These are phyloP conservation scores for Parauchenoglanis ngamensis DNA, from an alignment of 2,797 vertebrate species.

Conservation along the genomic window DNA sequence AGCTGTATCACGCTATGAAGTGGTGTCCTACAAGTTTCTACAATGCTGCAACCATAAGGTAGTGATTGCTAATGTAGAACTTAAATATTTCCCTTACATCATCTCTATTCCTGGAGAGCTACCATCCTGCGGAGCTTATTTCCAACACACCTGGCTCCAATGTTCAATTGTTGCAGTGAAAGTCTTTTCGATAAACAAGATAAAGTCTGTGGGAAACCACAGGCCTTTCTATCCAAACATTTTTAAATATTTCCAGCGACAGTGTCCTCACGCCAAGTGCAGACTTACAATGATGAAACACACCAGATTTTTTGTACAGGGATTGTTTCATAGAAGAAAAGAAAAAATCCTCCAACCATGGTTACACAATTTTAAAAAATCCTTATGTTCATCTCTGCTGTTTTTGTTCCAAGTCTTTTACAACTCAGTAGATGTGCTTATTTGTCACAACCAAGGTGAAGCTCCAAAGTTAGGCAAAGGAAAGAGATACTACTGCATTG, in stretches of 20 bases:
- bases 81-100: not conserved
- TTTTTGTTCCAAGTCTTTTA: not conserved
- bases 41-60: not conserved
- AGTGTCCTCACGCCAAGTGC: not conserved
- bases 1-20: not conserved
- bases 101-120: not conserved
- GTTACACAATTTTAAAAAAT: slow-evolving; percentile 8
- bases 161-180: not conserved
- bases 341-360: not conserved
- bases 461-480: not conserved
- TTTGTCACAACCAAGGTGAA: not conserved
- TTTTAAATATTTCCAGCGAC: slow-evolving; percentile 15
- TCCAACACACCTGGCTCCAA: slow-evolving; percentile 17
- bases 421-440: not conserved
- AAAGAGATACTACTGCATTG: not conserved
- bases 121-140: not conserved
- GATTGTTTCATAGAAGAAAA: not conserved
- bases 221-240: slow-evolving; percentile 1
- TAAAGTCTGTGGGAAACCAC: not conserved
- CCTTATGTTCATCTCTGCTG: not conserved
- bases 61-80: not conserved
- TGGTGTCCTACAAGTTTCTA: not conserved
- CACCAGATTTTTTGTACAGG: not conserved
- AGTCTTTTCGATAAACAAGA: not conserved
- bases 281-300: not conserved